Base-by-base conservation (phyloP, 2,113 vertebrate species). In the Maccullochella peelii region DNA sequence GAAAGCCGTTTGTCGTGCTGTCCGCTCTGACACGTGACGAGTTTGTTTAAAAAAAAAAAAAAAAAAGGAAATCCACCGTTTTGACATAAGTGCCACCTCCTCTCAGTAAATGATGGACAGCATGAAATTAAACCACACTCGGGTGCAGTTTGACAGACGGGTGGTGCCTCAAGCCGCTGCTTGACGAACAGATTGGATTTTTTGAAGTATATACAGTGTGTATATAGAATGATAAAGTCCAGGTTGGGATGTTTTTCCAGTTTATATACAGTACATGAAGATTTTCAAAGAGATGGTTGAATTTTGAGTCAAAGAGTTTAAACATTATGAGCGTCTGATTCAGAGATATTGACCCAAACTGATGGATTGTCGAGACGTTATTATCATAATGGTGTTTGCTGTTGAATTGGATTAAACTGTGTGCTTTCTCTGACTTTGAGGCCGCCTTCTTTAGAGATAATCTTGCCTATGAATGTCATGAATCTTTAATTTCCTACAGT, bases 131-230 rank as follows among this genome's bases (percentile, higher is more conserved):
- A 65, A 79, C 58, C 47, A 2, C 27, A 6, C 6, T 7, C 49
- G 36, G 44, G 1, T 36, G 59, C 25, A 15, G 65, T 44, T 54
- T 70, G 75, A 86, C 38, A 1, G 85, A 52, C 71, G 47, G 67
- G 20, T 65, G 74, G 23, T 6, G 36, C 38, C 25, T 25, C 1
- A 50, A 40, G 15, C 6, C 66, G 11, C 30, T 2, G 52, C 30
- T 4, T 21, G 27, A 40, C 3, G 16, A 49, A 80, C 50, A 38
- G 30, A 27, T 49, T 16, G 40, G 36, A 54, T 58, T 73, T 61
- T 73, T n/a, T n/a, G n/a, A n/a, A n/a, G n/a, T n/a, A n/a, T n/a
- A n/a, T n/a, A n/a, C n/a, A n/a, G n/a, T n/a, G n/a, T n/a, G 33
- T 49, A 25, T 49, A 25, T 36, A 50, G 5, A 52, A 50, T 25